phyloP scores from a whole-genome alignment of 2,888 invertebrate genomes.

The Marronus borbonicus region DNA sequence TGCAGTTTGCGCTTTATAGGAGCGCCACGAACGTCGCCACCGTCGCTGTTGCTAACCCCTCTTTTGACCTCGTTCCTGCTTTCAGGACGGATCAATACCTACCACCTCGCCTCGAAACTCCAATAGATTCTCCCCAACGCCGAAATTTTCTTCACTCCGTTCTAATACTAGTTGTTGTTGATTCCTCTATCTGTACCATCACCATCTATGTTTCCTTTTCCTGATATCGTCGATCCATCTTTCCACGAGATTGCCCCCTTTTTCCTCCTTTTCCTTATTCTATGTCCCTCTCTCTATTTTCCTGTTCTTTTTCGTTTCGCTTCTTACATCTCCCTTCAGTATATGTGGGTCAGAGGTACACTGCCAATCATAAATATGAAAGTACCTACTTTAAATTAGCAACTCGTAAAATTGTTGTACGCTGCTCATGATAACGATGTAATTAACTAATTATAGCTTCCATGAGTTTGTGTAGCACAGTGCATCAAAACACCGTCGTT shows the following conservation, averaged over 20 bases:
- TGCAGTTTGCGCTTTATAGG: not conserved
- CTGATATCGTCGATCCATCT: not conserved
- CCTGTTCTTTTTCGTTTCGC: not conserved
- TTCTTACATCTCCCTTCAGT: constrained; percentile 23
- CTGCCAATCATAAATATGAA: not conserved
- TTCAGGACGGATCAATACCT: constrained; percentile 56
- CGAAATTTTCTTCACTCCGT: constrained; percentile 53
- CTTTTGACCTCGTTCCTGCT: constrained; percentile 56
- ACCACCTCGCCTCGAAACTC: constrained; percentile 54
- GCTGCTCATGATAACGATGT: too few species aligned
- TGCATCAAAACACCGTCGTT: not conserved
- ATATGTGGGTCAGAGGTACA: constrained; percentile 40
- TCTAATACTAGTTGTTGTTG: constrained; percentile 10
- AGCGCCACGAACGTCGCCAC: constrained; percentile 17
- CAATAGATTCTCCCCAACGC: constrained; percentile 56
- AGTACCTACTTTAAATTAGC: not conserved
- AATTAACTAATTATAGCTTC: too few species aligned
- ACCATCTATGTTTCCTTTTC: constrained; percentile 3
- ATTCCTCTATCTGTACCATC: constrained; percentile 21
- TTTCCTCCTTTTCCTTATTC: constrained; percentile 17
- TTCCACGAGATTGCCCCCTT: constrained; percentile 14
- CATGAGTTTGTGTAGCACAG: not conserved
- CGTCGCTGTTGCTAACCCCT: constrained; percentile 52
- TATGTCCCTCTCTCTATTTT: constrained; percentile 1
- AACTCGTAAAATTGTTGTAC: too few species aligned